phyloP scores from a whole-genome alignment of 2,797 vertebrate genomes.

The Bradypodion ventrale region DNA sequence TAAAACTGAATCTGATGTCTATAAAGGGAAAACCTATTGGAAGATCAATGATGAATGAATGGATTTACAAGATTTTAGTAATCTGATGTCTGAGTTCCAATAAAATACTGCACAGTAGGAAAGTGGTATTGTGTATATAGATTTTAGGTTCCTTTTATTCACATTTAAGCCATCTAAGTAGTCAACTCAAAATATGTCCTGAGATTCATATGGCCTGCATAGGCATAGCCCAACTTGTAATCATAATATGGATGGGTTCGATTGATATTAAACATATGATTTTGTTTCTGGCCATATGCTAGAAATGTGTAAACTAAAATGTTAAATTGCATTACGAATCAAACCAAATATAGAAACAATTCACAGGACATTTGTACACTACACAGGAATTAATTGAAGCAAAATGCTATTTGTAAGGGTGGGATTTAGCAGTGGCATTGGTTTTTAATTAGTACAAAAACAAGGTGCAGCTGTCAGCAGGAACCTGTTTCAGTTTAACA shows the following conservation, averaged over 20 bases:
- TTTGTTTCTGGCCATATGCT: background rate
- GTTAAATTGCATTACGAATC: background rate
- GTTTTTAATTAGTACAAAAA: too few species aligned
- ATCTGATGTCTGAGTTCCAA: background rate
- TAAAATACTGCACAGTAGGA: background rate
- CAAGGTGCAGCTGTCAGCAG: too few species aligned
- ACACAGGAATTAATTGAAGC: background rate
- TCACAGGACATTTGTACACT: background rate
- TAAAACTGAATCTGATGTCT: background rate
- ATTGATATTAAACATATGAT: background rate
- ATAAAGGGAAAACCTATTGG: background rate
- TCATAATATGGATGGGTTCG: background rate
- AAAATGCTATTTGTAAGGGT: background rate
- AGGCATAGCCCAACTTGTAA: background rate
- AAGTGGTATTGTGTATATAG: background rate
- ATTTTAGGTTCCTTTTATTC: background rate
- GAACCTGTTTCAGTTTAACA: too few species aligned
- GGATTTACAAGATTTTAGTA: background rate
- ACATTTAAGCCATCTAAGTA: background rate
- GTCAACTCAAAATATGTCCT: background rate
- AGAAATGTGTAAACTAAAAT: background rate
- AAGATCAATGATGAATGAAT: slow-evolving; percentile 1
- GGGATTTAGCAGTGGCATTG: too few species aligned
- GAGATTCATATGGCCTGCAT: background rate
- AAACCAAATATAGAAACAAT: background rate